Base-by-base conservation (phyloP, 2,113 vertebrate species). In the Myiagra hebetior region DNA sequence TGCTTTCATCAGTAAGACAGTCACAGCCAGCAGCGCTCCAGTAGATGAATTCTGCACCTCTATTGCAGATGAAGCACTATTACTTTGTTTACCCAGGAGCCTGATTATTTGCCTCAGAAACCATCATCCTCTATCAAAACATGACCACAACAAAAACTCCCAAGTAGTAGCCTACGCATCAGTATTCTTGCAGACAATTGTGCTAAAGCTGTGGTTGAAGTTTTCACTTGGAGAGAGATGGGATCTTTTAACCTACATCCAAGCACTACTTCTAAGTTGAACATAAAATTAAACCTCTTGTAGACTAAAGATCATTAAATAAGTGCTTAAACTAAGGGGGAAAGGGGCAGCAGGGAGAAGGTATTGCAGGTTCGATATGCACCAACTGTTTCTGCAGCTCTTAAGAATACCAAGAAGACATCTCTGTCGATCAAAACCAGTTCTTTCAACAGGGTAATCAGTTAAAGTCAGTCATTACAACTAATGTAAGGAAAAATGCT, bases 401-500 rank as follows among this genome's bases (percentile, higher is more conserved):
- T 57, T 73, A 47, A 76, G 39, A 56, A 85, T 37, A 72, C 65
- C 85, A 89, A 89, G 89, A 90, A 53, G 56, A 65, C 85, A 74
- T 33, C 86, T 85, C 91, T 95, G 91, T 79, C 84, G 91, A 56
- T 96, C 94, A 96, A 97, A 97, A 90, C 8, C 60, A 91, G 63
- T 94, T 95, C 83, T 92, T 88, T 86, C 76, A 94, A 42, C 35
- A 35, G 65, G 56, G 63, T 96, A 93, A 96, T 97, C 72, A 76
- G 87, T 97, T 97, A 91, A 97, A 97, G 88, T 74, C 90, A 91
- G 44, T 52, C 31, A 30, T 97, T 92, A 95, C 74, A 96, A 87
- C 47, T 95, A 87, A 72, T 75, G 86, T 81, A 95, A 95, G 91
- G 44, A 94, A 96, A 96, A 97, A 95, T 49, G 19, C 41, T 83